Conservation (phyloP, 1,140 invertebrate genomes). For the Aphelenchoides avenae region DNA sequence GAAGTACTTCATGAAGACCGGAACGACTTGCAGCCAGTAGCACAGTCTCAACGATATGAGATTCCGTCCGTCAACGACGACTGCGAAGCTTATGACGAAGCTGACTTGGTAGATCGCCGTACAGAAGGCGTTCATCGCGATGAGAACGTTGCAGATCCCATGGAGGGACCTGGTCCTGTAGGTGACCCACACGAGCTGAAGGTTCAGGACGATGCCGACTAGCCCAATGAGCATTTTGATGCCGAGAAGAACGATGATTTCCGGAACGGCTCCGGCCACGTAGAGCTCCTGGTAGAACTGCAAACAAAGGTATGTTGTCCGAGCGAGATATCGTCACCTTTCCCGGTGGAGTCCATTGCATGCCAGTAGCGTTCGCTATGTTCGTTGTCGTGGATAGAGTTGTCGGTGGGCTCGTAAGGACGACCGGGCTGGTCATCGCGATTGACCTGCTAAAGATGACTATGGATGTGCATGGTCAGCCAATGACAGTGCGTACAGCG, state of each 20-base stretch:
- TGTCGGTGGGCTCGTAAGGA: no score
- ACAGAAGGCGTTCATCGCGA: slow-evolving; percentile 6
- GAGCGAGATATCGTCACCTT: no score
- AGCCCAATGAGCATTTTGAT: background rate
- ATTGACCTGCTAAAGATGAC: no score
- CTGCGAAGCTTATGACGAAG: background rate
- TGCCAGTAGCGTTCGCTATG: no score
- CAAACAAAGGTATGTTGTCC: no score
- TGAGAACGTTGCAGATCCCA: slow-evolving; percentile 6
- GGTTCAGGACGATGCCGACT: slow-evolving; percentile 3
- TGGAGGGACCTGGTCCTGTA: background rate
- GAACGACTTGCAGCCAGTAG: background rate
- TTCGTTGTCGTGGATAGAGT: no score
- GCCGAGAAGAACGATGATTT: background rate
- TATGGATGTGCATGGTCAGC: no score
- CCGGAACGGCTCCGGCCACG: slow-evolving; percentile 2
- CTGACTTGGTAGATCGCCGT: background rate
- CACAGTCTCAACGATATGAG: background rate
- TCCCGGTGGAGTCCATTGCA: no score
- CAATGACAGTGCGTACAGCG: no score
- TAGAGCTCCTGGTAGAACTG: background rate
- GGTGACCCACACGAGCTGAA: background rate
- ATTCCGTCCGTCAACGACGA: background rate
- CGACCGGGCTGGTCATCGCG: no score
- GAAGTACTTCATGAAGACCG: slow-evolving; percentile 7